Conservation (phyloP, 2,113 vertebrate genomes). For the Nothocercus nigrocapillus region DNA sequence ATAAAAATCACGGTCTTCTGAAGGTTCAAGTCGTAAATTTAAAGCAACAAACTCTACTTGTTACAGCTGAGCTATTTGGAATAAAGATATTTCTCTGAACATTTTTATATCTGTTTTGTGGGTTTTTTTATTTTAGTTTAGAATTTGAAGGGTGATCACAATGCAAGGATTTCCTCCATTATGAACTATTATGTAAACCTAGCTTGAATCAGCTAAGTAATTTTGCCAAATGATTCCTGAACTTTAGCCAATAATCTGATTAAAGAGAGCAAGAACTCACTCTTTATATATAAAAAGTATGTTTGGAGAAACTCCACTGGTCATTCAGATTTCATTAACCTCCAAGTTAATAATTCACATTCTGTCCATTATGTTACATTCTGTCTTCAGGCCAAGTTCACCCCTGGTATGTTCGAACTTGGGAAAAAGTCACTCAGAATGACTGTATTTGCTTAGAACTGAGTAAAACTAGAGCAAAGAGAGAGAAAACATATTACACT, state of each 20-base stretch:
- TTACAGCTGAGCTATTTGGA: background rate
- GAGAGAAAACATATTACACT: background rate
- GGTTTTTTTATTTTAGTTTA: conserved; percentile 38
- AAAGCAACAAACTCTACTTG: background rate
- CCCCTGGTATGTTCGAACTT: background rate
- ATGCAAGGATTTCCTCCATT: conserved; percentile 46
- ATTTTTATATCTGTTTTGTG: conserved; percentile 26
- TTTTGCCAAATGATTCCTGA: conserved; percentile 67
- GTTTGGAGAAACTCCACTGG: conserved; percentile 61
- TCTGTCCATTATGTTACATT: conserved; percentile 12
- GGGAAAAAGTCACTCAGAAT: background rate
- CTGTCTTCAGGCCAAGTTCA: conserved; percentile 39
- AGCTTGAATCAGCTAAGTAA: conserved; percentile 48
- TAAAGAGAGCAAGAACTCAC: conserved; percentile 54
- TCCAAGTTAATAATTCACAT: conserved; percentile 51
- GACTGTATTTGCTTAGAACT: background rate
- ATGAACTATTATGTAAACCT: conserved; percentile 63
- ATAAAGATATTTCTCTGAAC: conserved; percentile 37
- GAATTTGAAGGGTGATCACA: conserved; percentile 29
- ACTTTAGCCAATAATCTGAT: conserved; percentile 61
- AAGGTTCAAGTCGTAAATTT: background rate
- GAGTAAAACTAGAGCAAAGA: conserved; percentile 4
- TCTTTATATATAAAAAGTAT: conserved; percentile 56
- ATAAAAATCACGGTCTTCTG: background rate
- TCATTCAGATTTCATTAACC: conserved; percentile 65